These are phyloP conservation scores for Anthophora plumipes DNA, from an alignment of 2,888 invertebrate species.

Conservation along the genomic window DNA sequence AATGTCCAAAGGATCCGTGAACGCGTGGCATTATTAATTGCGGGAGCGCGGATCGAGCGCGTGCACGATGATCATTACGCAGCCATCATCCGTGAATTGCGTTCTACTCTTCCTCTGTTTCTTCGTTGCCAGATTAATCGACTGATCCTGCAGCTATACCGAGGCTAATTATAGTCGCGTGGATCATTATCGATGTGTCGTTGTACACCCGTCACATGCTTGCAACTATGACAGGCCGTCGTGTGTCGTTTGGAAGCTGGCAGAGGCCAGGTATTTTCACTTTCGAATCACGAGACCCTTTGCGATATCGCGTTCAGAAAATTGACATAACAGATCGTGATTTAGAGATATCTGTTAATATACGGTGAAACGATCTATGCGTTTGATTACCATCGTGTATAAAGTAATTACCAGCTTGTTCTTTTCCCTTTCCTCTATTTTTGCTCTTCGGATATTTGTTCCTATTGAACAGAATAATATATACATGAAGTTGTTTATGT, in stretches of 20 bases:
- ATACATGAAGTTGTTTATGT: no score
- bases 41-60: constrained; percentile 45
- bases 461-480: background rate
- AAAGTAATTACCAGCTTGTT: constrained; percentile 7
- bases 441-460: background rate
- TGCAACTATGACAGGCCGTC: constrained; percentile 26
- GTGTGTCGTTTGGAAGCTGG: constrained; percentile 21
- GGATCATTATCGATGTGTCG: constrained; percentile 67
- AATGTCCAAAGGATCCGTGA: constrained; percentile 47
- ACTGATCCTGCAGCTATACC: constrained; percentile 29
- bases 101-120: constrained; percentile 28
- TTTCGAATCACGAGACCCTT: constrained; percentile 56
- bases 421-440: background rate
- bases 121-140: constrained; percentile 51
- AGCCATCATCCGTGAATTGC: constrained; percentile 33
- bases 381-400: constrained; percentile 16
- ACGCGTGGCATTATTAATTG: constrained; percentile 63
- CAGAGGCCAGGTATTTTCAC: constrained; percentile 64
- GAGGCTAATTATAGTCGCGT: constrained; percentile 68
- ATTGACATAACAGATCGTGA: constrained; percentile 12
- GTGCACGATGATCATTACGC: constrained; percentile 61
- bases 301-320: constrained; percentile 27
- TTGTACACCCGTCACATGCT: constrained; percentile 19
- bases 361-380: constrained; percentile 11
- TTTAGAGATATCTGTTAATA: background rate